Percentiles rank a stretch among this genome's conserved stretches.
phyloP scores from a whole-genome alignment of 2,888 invertebrate species.

The Carpatolechia fugitivella region DNA sequence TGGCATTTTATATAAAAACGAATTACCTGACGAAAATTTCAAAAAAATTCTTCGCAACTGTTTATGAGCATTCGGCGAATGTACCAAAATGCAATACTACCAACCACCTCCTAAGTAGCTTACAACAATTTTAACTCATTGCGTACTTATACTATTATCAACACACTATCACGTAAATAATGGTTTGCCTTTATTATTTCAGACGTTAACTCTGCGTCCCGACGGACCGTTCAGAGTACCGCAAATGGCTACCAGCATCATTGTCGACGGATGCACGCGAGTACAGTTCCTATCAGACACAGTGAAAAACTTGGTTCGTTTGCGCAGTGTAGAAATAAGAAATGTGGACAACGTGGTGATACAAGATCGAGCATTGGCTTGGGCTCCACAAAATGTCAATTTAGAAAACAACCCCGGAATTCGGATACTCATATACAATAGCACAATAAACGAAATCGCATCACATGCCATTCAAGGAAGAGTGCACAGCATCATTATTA shows the following conservation, averaged over 20 bases:
- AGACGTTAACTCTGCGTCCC: slow-evolving; percentile 81
- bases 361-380: slow-evolving; percentile 80
- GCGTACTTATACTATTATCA: too few species aligned
- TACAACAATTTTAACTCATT: too few species aligned
- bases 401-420: slow-evolving; percentile 82
- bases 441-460: slow-evolving; percentile 75
- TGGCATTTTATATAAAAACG: too few species aligned
- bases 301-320: slow-evolving; percentile 78
- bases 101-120: too few species aligned
- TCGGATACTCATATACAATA: slow-evolving; percentile 69
- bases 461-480: slow-evolving; percentile 85
- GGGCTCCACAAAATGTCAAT: slow-evolving; percentile 79
- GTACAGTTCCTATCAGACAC: slow-evolving; percentile 80
- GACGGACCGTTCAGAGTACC: slow-evolving; percentile 77
- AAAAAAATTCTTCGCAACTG: too few species aligned
- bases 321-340: slow-evolving; percentile 81
- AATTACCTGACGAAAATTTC: too few species aligned
- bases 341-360: slow-evolving; percentile 82
- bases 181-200: too few species aligned
- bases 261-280: slow-evolving; percentile 82
- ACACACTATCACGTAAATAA: too few species aligned
- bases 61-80: too few species aligned
- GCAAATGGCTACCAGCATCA: slow-evolving; percentile 77
- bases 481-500: slow-evolving; percentile 83
- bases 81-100: too few species aligned